Conservation (phyloP, 92 coral and sea anemone genomes). For the Porites evermanni region DNA sequence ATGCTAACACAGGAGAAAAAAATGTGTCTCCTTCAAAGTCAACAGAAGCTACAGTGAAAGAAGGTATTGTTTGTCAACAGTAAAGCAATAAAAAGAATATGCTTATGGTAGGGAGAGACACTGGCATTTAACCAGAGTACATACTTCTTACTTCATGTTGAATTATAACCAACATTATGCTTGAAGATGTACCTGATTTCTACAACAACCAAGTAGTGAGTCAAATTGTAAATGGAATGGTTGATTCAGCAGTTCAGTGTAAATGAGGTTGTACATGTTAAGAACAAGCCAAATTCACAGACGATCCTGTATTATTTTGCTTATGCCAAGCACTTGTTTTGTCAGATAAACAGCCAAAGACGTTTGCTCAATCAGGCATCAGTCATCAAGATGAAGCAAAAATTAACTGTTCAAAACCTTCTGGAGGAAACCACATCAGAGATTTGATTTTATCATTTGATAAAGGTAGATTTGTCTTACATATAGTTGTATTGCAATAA, state of each 20-base stretch:
- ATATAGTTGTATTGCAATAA: too few relatives aligned
- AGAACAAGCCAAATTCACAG: too few relatives aligned
- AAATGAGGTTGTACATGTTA: background rate
- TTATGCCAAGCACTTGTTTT: too few relatives aligned
- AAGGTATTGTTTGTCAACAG: background rate
- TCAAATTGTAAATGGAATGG: background rate
- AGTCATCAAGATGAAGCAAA: conserved; percentile 17
- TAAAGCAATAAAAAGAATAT: background rate
- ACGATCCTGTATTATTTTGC: too few relatives aligned
- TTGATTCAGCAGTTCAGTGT: background rate
- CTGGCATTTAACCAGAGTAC: too few relatives aligned
- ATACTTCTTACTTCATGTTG: too few relatives aligned
- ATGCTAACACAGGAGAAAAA: conserved; percentile 6
- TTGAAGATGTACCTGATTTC: too few relatives aligned
- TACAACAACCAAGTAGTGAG: too few relatives aligned
- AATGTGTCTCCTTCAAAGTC: conserved; percentile 18
- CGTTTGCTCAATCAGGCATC: conserved; percentile 7
- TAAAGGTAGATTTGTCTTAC: conserved; percentile 30
- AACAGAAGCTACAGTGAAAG: conserved; percentile 13
- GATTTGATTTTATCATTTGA: conserved; percentile 52
- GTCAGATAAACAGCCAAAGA: conserved; percentile 23
- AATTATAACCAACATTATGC: too few relatives aligned
- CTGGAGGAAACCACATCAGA: conserved; percentile 29
- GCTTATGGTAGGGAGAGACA: too few relatives aligned
- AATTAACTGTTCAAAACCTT: conserved; percentile 21